phyloP scores from a whole-genome alignment of 2,888 invertebrate species.

The Rutpela maculata region DNA sequence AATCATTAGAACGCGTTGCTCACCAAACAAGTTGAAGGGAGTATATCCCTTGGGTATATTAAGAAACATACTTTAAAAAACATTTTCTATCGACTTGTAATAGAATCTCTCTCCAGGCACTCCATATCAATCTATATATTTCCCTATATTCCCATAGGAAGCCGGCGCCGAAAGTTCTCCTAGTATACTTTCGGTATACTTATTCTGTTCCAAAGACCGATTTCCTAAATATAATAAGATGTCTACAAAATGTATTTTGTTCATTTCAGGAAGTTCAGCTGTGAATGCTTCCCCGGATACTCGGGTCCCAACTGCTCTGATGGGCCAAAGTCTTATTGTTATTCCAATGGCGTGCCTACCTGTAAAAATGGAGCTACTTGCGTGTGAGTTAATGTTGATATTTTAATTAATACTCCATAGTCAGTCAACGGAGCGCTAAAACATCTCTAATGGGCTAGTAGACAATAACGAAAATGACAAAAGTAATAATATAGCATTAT shows the following conservation, averaged over 20 bases:
- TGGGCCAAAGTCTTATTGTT: constrained; percentile 83
- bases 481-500: no score
- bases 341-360: constrained; percentile 78
- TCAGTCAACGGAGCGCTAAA: no score
- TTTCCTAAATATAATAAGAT: not conserved
- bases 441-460: no score
- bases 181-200: not conserved
- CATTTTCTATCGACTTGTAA: not conserved
- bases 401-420: constrained; percentile 8
- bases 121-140: not conserved
- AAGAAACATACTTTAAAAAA: no score
- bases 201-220: not conserved
- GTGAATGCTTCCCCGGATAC: constrained; percentile 89
- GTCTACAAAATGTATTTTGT: constrained; percentile 30
- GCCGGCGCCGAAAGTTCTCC: not conserved
- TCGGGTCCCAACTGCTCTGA: constrained; percentile 86
- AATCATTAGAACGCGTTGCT: no score
- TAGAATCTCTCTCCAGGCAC: not conserved
- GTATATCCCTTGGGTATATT: no score
- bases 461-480: no score
- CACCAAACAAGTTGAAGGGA: no score
- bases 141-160: not conserved
- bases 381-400: constrained; percentile 78
- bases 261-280: constrained; percentile 82
- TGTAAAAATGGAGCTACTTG: constrained; percentile 91